Evolutionary conservation across 2,888 invertebrate species (phyloP).

Genomic region (Pegoplata infirma): DNA sequence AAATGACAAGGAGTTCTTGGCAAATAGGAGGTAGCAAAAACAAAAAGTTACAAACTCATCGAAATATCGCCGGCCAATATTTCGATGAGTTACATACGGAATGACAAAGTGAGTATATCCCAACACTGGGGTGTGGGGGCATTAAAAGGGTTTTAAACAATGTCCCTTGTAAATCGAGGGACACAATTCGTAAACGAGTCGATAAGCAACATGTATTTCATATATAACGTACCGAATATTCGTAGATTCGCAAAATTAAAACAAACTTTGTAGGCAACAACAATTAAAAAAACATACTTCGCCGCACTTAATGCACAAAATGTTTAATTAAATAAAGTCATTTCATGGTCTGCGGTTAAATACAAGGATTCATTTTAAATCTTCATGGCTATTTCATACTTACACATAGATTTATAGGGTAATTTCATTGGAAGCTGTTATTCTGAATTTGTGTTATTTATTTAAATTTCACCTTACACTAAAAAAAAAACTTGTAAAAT

Average conservation of each 20-base stretch:
- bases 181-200: background rate
- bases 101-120: too few species aligned
- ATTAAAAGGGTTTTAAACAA: background rate
- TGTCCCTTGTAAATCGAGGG: background rate
- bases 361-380: conserved; percentile 39
- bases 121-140: background rate
- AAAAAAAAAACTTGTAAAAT: too few species aligned
- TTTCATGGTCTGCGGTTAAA: conserved; percentile 39
- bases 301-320: conserved; percentile 39
- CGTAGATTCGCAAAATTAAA: background rate
- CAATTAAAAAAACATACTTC: conserved; percentile 34
- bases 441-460: too few species aligned
- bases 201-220: background rate
- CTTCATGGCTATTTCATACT: conserved; percentile 15
- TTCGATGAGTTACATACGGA: too few species aligned
- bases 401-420: too few species aligned
- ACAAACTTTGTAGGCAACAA: background rate
- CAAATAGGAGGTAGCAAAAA: too few species aligned
- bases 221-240: background rate
- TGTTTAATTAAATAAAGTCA: conserved; percentile 46
- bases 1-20: too few species aligned
- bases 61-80: too few species aligned
- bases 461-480: too few species aligned
- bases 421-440: too few species aligned
- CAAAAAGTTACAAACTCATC: too few species aligned